Conservation (phyloP, 2,113 vertebrate species). For the Kryptolebias marmoratus region DNA sequence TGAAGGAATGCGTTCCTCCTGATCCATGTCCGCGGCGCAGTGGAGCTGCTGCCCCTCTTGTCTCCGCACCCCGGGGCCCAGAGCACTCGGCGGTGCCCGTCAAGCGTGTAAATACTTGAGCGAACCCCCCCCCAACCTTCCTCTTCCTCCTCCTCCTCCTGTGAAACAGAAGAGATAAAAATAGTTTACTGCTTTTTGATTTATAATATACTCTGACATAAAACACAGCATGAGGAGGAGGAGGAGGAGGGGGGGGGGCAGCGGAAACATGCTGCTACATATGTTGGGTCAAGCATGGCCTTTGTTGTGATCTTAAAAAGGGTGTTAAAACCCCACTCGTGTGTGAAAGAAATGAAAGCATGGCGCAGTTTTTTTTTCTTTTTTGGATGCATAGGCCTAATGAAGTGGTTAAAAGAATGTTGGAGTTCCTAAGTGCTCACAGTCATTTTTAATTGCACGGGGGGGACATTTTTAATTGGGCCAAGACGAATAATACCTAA, state of each 20-base stretch:
- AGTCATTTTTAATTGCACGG: constrained; percentile 88
- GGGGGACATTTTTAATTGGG: constrained; percentile 90
- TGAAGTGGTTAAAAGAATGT: constrained; percentile 87
- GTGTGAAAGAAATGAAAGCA: constrained; percentile 83
- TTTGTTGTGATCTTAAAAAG: constrained; percentile 86
- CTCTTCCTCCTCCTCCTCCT: no score
- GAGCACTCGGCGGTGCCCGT: constrained; percentile 81
- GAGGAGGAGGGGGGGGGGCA: constrained; percentile 81
- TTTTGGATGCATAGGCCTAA: constrained; percentile 83
- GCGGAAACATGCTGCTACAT: constrained; percentile 88
- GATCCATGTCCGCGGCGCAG: constrained; percentile 73
- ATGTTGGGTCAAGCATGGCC: constrained; percentile 91
- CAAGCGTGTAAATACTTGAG: constrained; percentile 88
- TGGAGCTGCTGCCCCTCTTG: constrained; percentile 86
- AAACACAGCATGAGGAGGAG: no score
- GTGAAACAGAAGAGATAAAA: no score
- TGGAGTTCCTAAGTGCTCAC: constrained; percentile 86
- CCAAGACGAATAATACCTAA: constrained; percentile 53
- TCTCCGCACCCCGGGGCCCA: constrained; percentile 42
- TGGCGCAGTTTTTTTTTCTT: constrained; percentile 63
- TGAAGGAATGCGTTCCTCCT: constrained; percentile 81
- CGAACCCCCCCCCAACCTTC: constrained; percentile 51
- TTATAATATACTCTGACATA: no score
- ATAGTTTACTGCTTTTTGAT: no score
- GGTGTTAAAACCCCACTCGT: constrained; percentile 89